These are phyloP conservation scores for Corella eumyota DNA, from an alignment of 23 tunicate species.

Conservation along the genomic window DNA sequence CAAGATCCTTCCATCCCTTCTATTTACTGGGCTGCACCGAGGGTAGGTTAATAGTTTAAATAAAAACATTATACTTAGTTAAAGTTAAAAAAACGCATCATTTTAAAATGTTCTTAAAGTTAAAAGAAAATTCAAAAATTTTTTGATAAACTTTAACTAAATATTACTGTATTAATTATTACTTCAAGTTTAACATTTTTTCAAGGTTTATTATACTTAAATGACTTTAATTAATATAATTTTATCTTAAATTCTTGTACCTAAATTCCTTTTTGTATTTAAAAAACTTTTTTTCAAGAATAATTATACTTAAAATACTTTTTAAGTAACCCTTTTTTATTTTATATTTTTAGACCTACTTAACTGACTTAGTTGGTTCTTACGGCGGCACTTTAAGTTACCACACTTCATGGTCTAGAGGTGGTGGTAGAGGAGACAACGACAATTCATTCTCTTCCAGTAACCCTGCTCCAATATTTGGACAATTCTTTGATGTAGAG, in stretches of 20 bases:
- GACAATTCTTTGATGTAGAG: constrained; percentile 29
- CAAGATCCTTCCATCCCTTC: constrained; percentile 17
- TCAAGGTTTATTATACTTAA: too few species aligned
- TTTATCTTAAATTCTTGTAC: background rate
- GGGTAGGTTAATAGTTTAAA: constrained; percentile 7
- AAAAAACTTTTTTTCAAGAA: too few species aligned
- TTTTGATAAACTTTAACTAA: too few species aligned
- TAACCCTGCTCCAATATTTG: constrained; percentile 30
- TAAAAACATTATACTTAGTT: background rate
- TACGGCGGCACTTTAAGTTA: constrained; percentile 67
- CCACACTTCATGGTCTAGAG: constrained; percentile 14
- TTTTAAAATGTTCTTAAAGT: too few species aligned
- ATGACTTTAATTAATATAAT: background rate
- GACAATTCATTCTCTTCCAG: background rate
- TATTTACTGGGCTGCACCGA: constrained; percentile 78
- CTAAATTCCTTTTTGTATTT: too few species aligned
- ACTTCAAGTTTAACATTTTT: too few species aligned
- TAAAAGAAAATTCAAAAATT: too few species aligned
- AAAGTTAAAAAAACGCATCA: too few species aligned
- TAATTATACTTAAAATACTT: too few species aligned
- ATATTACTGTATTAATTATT: too few species aligned
- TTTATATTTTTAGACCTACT: constrained; percentile 15
- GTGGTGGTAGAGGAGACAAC: constrained; percentile 36
- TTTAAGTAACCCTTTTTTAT: background rate
- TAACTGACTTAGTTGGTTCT: constrained; percentile 40